Conservation (phyloP, 2,797 vertebrate species). For the Sebastes minor region DNA sequence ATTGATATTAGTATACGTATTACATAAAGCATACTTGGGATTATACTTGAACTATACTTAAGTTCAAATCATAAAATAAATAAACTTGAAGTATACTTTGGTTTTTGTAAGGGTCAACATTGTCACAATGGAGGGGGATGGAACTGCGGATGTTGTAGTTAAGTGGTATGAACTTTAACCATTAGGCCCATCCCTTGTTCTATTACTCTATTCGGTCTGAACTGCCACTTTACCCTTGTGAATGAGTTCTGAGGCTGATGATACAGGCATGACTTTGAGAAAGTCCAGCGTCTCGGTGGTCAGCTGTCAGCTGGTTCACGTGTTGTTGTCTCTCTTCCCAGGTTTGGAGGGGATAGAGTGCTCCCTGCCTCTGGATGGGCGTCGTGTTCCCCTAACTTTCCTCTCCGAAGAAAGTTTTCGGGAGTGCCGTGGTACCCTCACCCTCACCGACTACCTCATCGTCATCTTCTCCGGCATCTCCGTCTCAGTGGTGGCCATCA, state of each 20-base stretch:
- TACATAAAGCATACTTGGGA: too few relatives aligned
- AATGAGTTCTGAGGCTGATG: neutral
- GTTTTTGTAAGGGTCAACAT: neutral
- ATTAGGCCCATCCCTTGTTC: neutral
- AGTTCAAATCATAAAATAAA: too few relatives aligned
- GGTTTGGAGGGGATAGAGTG: slow-evolving; percentile 91
- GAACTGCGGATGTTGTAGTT: neutral
- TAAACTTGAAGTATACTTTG: too few relatives aligned
- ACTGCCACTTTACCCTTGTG: neutral
- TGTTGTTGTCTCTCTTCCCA: slow-evolving; percentile 55
- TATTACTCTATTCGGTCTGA: neutral
- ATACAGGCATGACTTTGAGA: neutral
- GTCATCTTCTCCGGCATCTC: slow-evolving; percentile 94
- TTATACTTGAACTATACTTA: too few relatives aligned
- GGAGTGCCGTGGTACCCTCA: slow-evolving; percentile 88
- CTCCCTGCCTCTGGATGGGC: slow-evolving; percentile 85
- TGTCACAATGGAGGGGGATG: neutral
- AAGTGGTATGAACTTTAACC: neutral
- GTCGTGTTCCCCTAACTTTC: slow-evolving; percentile 84
- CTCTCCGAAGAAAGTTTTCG: slow-evolving; percentile 92
- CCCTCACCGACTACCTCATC: slow-evolving; percentile 90
- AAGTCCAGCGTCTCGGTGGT: neutral
- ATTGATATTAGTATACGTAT: too few relatives aligned
- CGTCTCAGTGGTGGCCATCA: slow-evolving; percentile 90
- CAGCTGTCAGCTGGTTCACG: neutral